Conservation (phyloP, 1,140 invertebrate genomes). For the Holotrichia oblita region DNA sequence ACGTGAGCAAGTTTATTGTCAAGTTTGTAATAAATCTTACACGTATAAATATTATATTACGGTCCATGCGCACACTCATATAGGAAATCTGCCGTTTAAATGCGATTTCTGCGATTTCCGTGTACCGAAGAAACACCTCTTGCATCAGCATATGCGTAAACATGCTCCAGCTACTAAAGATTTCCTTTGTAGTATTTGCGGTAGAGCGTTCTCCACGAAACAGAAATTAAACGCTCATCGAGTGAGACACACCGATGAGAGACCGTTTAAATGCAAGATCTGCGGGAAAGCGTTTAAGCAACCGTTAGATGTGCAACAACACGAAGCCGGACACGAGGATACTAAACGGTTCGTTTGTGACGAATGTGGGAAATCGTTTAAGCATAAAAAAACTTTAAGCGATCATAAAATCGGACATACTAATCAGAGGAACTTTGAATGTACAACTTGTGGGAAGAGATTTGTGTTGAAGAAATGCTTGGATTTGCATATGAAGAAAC, state of each 20-base stretch:
- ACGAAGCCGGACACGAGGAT: slow-evolving; percentile 55
- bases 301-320: slow-evolving; percentile 45
- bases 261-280: not conserved
- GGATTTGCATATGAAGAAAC: not conserved
- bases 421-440: not conserved
- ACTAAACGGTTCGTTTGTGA: slow-evolving; percentile 49
- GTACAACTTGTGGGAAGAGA: not conserved
- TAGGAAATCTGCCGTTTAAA: slow-evolving; percentile 51
- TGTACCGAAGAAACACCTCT: not conserved
- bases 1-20: not conserved
- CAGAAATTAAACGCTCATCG: slow-evolving; percentile 49
- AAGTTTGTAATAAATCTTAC: slow-evolving; percentile 39
- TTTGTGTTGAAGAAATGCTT: not conserved
- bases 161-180: slow-evolving; percentile 48
- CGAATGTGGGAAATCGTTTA: not conserved
- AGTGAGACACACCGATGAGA: not conserved
- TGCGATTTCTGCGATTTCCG: slow-evolving; percentile 40
- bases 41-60: slow-evolving; percentile 14
- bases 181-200: slow-evolving; percentile 51
- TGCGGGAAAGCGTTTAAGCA: not conserved
- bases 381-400: not conserved
- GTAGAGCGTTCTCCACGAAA: slow-evolving; percentile 42
- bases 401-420: not conserved
- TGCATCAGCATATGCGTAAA: not conserved
- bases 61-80: slow-evolving; percentile 58